phyloP scores from a whole-genome alignment of 2,797 vertebrate species.

The Brotula barbata region DNA sequence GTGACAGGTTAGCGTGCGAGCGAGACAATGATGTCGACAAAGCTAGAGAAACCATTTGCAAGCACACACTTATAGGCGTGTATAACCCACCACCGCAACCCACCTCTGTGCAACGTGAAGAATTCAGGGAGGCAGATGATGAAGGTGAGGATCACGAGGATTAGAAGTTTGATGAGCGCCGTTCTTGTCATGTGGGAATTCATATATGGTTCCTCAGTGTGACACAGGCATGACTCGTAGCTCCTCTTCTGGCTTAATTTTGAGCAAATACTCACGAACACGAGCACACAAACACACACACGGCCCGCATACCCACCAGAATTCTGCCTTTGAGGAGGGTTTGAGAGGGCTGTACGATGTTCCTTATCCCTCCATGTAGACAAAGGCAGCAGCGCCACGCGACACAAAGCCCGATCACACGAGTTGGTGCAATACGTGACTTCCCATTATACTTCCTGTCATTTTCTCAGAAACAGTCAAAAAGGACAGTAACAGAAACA shows the following conservation, averaged over 20 bases:
- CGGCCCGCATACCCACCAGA: slow-evolving; percentile 10
- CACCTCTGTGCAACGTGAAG: slow-evolving; percentile 83
- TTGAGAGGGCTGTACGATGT: not conserved
- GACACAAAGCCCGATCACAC: slow-evolving; percentile 6
- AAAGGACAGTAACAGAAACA: slow-evolving; percentile 35
- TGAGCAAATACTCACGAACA: slow-evolving; percentile 11
- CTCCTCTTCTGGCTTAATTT: slow-evolving; percentile 38
- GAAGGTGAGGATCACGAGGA: slow-evolving; percentile 80
- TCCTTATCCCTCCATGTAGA: slow-evolving; percentile 12
- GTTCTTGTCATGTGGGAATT: slow-evolving; percentile 77
- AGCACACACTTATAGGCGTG: slow-evolving; percentile 1
- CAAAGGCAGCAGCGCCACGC: not conserved
- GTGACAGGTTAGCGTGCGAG: too few species aligned
- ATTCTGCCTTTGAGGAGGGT: not conserved
- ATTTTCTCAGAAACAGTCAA: slow-evolving; percentile 48
- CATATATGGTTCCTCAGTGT: too few species aligned
- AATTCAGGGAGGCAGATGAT: slow-evolving; percentile 90
- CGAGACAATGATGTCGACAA: too few species aligned
- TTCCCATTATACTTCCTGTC: slow-evolving; percentile 79
- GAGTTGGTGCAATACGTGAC: slow-evolving; percentile 32
- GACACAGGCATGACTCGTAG: slow-evolving; percentile 15
- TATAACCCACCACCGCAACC: slow-evolving; percentile 51
- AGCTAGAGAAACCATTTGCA: too few species aligned
- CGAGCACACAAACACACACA: slow-evolving; percentile 3
- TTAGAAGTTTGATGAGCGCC: slow-evolving; percentile 78